Evolutionary conservation across 2,113 vertebrate genomes (phyloP), one percentile per base, ranked within the genome.

Genomic region (Agelaius tricolor): DNA sequence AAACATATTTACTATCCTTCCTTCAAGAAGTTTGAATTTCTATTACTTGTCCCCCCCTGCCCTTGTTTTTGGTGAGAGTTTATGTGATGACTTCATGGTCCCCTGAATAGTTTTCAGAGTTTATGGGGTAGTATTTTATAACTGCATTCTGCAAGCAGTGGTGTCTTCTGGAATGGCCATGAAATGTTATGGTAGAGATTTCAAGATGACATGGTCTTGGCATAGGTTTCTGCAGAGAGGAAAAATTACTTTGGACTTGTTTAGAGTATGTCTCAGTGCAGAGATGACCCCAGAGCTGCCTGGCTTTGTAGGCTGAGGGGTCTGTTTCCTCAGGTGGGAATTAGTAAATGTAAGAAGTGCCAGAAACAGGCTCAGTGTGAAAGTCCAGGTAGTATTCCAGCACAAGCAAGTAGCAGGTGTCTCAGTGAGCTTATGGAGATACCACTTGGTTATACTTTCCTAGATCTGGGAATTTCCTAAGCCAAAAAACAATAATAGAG

Each of bases 51-150:
- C 20, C 2, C 10, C 43, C 18, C 4, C 3, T 0, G 1, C 12
- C 9, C 35, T 72, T 81, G 26, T 37, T 86, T 85, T 79, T 85
- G n/a, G 28, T 94, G 28, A 90, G 39, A 89, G 62, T n/a, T 89
- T 54, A 86, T 93, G 10, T 90, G 82, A 69, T 4, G 10, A 33
- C 79, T 96, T 96, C 94, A 88, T 90, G 92, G 59, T 77, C 33
- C 69, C 62, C 91, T 14, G 15, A 91, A 94, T 90, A 81, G 74
- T 96, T 96, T 92, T 92, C 69, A 58, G 52, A 84, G 77, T 95
- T 96, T 97, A 94, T 87, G 79, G 73, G 63, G 74, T 33, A 41
- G 33, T 93, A 67, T 96, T 91, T 96, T 85, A 85, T 85, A 90
- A 52, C 49, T 93, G n/a, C 83, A 61, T 93, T 91, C 89, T 90